Evolutionary conservation across 2,888 invertebrate species (phyloP).

Genomic region (Phasia obesa): DNA sequence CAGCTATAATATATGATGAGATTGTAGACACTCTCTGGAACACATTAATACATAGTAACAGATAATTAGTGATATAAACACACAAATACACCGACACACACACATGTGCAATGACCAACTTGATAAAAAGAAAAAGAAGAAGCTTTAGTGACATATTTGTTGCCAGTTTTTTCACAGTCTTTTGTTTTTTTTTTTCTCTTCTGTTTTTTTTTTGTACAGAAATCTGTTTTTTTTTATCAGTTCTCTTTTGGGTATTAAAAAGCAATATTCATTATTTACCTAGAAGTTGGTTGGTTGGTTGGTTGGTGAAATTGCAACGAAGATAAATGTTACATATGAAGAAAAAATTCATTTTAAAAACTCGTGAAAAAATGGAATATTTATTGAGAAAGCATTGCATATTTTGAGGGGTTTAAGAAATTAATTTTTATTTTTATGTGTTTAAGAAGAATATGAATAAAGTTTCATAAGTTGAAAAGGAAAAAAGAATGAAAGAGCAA

Average conservation of each 20-base stretch:
- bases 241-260: conserved; percentile 52
- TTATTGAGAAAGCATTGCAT: conserved; percentile 39
- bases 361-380: conserved; percentile 9
- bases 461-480: too few relatives aligned
- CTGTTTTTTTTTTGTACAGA: not conserved
- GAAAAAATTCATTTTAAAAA: conserved; percentile 36
- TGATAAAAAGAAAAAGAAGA: not conserved
- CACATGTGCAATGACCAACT: conserved; percentile 49
- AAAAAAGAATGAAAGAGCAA: not conserved
- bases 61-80: conserved; percentile 1
- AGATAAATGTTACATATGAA: conserved; percentile 55
- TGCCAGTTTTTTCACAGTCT: conserved; percentile 13
- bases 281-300: too few relatives aligned
- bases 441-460: not conserved
- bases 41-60: conserved; percentile 16
- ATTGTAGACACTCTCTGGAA: conserved; percentile 3
- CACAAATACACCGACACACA: conserved; percentile 5
- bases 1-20: conserved; percentile 40
- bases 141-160: conserved; percentile 41
- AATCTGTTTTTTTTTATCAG: conserved; percentile 11
- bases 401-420: not conserved
- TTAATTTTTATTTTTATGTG: not conserved
- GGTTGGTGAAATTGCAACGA: conserved; percentile 46
- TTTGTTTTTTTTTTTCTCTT: not conserved
- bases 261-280: conserved; percentile 65